phyloP scores from a whole-genome alignment of 1,140 invertebrate genomes.

The Goniozus legneri region DNA sequence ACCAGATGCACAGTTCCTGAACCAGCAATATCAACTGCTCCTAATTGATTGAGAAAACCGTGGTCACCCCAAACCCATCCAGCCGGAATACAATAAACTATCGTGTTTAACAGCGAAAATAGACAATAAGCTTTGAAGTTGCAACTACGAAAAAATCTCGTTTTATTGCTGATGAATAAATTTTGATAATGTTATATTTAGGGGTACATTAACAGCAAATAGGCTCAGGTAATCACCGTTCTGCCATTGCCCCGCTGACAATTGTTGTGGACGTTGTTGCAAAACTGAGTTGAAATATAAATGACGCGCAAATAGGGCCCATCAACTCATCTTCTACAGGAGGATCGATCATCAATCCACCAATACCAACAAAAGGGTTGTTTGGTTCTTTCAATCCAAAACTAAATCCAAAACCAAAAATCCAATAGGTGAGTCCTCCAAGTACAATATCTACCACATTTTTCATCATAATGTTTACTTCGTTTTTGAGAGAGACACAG shows the following conservation, averaged over 20 bases:
- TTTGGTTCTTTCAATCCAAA: constrained; percentile 71
- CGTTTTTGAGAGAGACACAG: constrained; percentile 89
- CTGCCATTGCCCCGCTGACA: constrained; percentile 86
- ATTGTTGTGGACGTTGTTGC: constrained; percentile 90
- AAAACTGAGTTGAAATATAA: constrained; percentile 85
- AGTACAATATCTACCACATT: constrained; percentile 90
- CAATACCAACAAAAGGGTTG: constrained; percentile 73
- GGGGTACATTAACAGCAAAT: neutral
- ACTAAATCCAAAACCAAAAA: constrained; percentile 89
- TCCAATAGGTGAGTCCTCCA: constrained; percentile 91
- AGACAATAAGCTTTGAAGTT: constrained; percentile 89
- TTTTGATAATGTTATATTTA: neutral
- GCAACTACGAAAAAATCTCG: constrained; percentile 57
- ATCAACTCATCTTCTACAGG: constrained; percentile 65
- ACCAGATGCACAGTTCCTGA: constrained; percentile 91
- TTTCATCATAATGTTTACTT: constrained; percentile 98
- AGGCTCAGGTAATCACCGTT: constrained; percentile 58
- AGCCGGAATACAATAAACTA: constrained; percentile 90
- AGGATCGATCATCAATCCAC: constrained; percentile 66
- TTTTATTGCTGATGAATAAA: neutral
- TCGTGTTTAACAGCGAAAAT: constrained; percentile 85
- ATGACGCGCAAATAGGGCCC: constrained; percentile 77
- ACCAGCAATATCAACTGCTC: constrained; percentile 85
- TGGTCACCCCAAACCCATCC: constrained; percentile 89
- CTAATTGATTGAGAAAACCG: constrained; percentile 77